Conservation (phyloP, 2,113 vertebrate species). For the Percopsis transmontana region DNA sequence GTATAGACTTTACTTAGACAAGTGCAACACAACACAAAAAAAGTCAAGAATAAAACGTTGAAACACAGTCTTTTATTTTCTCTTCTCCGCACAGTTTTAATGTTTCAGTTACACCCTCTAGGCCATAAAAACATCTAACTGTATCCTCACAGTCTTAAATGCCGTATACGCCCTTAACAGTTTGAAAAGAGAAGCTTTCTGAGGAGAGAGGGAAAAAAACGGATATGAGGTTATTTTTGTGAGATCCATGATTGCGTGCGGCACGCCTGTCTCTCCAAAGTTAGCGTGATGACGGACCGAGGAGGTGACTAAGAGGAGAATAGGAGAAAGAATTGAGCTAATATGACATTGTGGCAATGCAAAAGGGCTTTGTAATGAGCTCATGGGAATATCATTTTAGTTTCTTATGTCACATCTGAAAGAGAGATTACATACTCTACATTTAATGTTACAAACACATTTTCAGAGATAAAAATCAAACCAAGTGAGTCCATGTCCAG, state of each 20-base stretch:
- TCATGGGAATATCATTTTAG: neutral
- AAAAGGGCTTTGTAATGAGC: constrained; percentile 2
- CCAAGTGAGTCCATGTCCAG: too few relatives aligned
- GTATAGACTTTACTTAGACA: constrained; percentile 18
- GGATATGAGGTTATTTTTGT: constrained; percentile 77
- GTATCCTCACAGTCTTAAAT: constrained; percentile 75
- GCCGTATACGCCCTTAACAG: constrained; percentile 74
- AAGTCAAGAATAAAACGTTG: constrained; percentile 57
- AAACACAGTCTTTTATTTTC: constrained; percentile 63
- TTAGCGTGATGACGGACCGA: constrained; percentile 60
- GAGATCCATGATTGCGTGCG: constrained; percentile 67
- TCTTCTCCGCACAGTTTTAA: constrained; percentile 62
- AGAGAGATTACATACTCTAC: neutral
- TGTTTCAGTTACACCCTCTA: constrained; percentile 76
- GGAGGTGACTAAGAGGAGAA: constrained; percentile 39
- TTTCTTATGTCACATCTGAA: neutral
- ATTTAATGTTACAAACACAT: neutral
- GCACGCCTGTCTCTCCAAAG: constrained; percentile 63
- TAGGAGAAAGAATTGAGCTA: constrained; percentile 33
- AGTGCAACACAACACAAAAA: constrained; percentile 57
- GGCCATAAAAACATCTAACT: constrained; percentile 78
- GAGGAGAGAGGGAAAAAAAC: constrained; percentile 60
- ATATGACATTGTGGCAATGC: constrained; percentile 48
- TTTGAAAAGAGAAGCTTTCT: constrained; percentile 71
- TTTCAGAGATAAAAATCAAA: neutral